Evolutionary conservation across 2,797 vertebrate genomes (phyloP), one percentile per base, ranked within the genome.

Genomic region (Stomatorhinus walkeri): DNA sequence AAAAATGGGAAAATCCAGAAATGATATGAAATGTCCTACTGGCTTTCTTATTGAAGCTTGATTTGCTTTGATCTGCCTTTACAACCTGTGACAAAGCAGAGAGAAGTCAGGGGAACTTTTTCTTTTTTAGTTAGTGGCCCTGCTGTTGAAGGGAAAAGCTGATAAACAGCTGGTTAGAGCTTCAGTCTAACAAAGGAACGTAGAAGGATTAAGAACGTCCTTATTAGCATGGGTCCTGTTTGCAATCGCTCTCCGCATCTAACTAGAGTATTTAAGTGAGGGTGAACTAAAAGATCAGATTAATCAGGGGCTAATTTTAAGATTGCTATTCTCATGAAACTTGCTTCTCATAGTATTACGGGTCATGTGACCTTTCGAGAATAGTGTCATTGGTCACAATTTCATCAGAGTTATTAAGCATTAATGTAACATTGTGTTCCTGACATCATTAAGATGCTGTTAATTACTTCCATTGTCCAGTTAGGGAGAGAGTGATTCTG

Each of bases 41-140:
- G 72, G 72, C 72, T 76, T 76, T 76, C 68, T 79, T 40, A 79
- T 79, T 79, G 72, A 79, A 79, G 72, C 72, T 79, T 79, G 72
- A 79, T 43, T 79, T 79, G 72, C 72, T 79, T 79, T 79, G 72
- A 79, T 79, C 72, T 79, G 36, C 72, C 36, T 79, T 79, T 79
- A 43, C 16, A 36, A 79, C 72, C 72, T 79, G 72, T 36, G 72
- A 79, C 72, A 79, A 36, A 79, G 72, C 72, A 43, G 72, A 43
- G 72, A 79, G 7, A 79, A 40, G 36, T 68, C 14, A 79, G 72
- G 72, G 32, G 3, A 79, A 43, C 36, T 32, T 79, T 79, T 43
- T 43, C 14, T 68, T 68, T 68, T 79, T 79, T 79, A 43, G 72
- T 40, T 40, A 79, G 36, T 19, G 72, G 36, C 36, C 68, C 5